These are phyloP conservation scores for Semicossyphus pulcher DNA, from an alignment of 2,113 vertebrate genomes.

Conservation along the genomic window DNA sequence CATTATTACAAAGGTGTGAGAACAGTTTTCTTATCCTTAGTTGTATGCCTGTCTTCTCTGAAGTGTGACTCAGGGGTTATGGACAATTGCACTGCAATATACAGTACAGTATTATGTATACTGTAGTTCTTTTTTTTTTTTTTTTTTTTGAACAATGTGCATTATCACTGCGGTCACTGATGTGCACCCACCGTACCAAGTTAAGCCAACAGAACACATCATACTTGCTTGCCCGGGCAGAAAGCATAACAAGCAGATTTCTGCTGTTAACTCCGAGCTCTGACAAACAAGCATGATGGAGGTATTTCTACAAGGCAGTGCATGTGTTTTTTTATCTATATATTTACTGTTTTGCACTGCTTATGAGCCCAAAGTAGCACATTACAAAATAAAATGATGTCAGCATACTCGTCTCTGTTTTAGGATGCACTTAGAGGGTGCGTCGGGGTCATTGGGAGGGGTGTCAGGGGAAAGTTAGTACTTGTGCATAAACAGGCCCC, in stretches of 20 bases:
- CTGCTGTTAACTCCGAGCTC: conserved; percentile 81
- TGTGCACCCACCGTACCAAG: conserved; percentile 84
- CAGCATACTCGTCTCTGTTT: conserved; percentile 55
- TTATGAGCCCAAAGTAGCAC: conserved; percentile 79
- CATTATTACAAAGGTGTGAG: conserved; percentile 58
- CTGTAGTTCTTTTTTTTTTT: conserved; percentile 89
- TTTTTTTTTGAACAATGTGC: conserved; percentile 86
- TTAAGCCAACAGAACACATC: conserved; percentile 90
- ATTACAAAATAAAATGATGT: conserved; percentile 70
- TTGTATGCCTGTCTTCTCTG: conserved; percentile 86
- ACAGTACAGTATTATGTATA: conserved; percentile 77
- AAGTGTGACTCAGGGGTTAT: conserved; percentile 97
- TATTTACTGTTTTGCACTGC: conserved; percentile 78
- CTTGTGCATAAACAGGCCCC: conserved; percentile 60
- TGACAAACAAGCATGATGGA: conserved; percentile 84
- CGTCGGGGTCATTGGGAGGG: neutral
- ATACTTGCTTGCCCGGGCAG: conserved; percentile 86
- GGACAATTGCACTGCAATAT: conserved; percentile 86
- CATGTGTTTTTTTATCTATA: conserved; percentile 66
- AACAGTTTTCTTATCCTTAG: conserved; percentile 55
- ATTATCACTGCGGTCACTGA: conserved; percentile 87
- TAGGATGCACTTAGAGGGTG: conserved; percentile 39
- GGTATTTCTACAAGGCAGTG: conserved; percentile 85
- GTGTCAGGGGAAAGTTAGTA: conserved; percentile 1
- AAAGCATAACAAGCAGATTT: conserved; percentile 85